These are phyloP conservation scores for Drosophila takahashii DNA, from an alignment of 1,140 invertebrate genomes.

Conservation along the genomic window DNA sequence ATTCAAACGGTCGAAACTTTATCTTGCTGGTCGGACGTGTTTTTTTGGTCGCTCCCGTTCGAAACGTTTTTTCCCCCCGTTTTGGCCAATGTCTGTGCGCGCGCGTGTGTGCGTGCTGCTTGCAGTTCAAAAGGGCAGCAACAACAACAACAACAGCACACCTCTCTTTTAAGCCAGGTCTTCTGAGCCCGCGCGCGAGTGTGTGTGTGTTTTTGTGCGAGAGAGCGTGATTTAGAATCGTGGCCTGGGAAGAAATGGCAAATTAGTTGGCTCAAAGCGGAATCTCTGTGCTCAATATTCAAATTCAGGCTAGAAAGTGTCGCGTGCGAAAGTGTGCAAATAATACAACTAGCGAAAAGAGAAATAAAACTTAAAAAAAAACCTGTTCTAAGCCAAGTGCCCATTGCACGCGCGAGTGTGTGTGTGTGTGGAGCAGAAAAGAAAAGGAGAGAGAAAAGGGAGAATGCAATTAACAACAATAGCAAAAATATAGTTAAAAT, in stretches of 20 bases:
- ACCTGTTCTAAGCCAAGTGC: constrained; percentile 78
- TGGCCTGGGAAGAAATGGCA: constrained; percentile 39
- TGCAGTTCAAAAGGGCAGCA: constrained; percentile 49
- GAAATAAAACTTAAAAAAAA: constrained; percentile 30
- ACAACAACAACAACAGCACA: constrained; percentile 4
- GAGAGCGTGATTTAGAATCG: constrained; percentile 31
- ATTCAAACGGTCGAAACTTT: constrained; percentile 6
- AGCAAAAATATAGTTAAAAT: constrained; percentile 17
- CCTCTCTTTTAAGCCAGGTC: constrained; percentile 41
- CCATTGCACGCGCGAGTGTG: constrained; percentile 19
- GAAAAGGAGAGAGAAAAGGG: constrained; percentile 24
- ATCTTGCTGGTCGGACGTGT: constrained; percentile 45
- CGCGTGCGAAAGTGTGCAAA: constrained; percentile 79
- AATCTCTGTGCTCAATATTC: constrained; percentile 72
- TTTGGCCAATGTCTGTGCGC: constrained; percentile 56
- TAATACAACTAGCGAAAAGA: constrained; percentile 45
- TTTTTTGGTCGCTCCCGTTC: constrained; percentile 6
- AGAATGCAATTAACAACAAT: constrained; percentile 54
- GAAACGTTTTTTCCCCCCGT: constrained; percentile 47
- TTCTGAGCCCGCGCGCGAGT: constrained; percentile 5
- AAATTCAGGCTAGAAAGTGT: constrained; percentile 78
- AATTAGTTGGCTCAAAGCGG: constrained; percentile 59
- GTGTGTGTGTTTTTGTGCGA: constrained; percentile 12
- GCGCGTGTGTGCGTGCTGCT: constrained; percentile 27
- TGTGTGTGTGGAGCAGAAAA: constrained; percentile 6